phyloP scores from a whole-genome alignment of 2,797 vertebrate genomes.

The Cossypha polioptera region DNA sequence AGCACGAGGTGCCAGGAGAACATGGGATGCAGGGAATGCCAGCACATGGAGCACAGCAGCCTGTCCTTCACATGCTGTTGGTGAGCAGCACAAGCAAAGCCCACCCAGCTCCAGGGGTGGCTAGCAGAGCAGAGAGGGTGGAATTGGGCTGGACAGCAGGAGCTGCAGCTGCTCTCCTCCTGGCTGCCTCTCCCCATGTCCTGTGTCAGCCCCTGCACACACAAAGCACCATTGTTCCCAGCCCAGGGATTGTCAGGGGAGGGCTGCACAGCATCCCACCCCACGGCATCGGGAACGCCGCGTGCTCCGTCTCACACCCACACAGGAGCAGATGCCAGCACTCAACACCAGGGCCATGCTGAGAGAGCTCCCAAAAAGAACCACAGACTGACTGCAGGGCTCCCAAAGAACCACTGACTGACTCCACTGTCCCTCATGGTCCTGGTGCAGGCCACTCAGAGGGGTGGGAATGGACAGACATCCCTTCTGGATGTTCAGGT shows the following conservation, averaged over 20 bases:
- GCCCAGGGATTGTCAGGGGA: background rate
- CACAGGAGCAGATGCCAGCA: background rate
- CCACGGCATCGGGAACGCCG: accelerated
- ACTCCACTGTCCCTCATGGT: background rate
- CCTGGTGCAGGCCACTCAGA: accelerated
- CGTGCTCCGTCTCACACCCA: background rate
- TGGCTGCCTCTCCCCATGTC: background rate
- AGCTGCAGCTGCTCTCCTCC: conserved; percentile 18
- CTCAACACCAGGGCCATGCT: accelerated
- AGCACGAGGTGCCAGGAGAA: background rate
- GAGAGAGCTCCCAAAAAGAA: too few species aligned
- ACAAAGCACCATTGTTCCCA: conserved; percentile 11
- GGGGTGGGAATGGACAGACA: accelerated
- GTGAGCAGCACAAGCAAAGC: background rate
- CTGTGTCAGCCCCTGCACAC: background rate
- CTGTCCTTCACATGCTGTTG: accelerated
- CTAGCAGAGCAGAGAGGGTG: background rate
- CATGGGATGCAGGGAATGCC: background rate
- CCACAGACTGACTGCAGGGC: too few species aligned
- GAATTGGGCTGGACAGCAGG: background rate
- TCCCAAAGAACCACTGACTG: too few species aligned
- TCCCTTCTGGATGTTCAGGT: background rate
- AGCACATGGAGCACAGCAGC: accelerated
- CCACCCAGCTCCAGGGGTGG: background rate
- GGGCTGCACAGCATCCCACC: background rate